Conservation (phyloP, 2,113 vertebrate genomes). For the Mirza zaza region DNA sequence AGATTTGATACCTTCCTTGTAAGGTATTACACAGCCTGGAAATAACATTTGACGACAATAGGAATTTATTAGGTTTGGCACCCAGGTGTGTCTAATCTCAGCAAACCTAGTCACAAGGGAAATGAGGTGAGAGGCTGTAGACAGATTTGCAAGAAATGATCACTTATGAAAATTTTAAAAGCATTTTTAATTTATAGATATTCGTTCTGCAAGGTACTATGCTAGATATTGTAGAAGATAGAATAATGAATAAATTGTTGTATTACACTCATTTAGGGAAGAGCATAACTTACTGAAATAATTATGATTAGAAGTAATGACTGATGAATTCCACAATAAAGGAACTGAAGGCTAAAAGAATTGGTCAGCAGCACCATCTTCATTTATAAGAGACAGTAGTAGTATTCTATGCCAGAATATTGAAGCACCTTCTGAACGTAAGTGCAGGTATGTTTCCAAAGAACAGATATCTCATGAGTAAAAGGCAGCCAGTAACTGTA, state of each 20-base stretch:
- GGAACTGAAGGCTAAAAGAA: neutral
- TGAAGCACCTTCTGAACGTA: neutral
- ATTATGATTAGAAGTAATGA: constrained; percentile 22
- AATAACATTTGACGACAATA: constrained; percentile 27
- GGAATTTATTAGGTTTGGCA: neutral
- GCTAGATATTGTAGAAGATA: constrained; percentile 1
- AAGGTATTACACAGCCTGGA: neutral
- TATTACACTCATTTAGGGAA: constrained; percentile 34
- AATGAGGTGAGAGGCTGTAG: neutral
- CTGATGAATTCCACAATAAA: constrained; percentile 27
- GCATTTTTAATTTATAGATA: constrained; percentile 49
- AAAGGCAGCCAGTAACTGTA: constrained; percentile 29
- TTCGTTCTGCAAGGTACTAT: neutral
- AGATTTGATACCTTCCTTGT: neutral
- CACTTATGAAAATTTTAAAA: constrained; percentile 41
- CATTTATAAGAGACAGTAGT: neutral
- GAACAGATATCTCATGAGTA: neutral
- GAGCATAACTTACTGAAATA: constrained; percentile 49
- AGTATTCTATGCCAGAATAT: neutral
- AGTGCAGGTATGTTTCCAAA: constrained; percentile 23
- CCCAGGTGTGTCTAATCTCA: constrained; percentile 37
- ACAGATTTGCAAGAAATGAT: neutral
- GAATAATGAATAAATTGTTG: neutral
- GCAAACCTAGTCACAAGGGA: constrained; percentile 16
- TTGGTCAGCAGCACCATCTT: constrained; percentile 6